These are phyloP conservation scores for Bos taurus DNA, from an alignment of 2,113 vertebrate genomes.

Conservation along the genomic window ARS-UCD2.0 NC_037337.1:9579001-9579500, in stretches of 20 bases:
- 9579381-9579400: neutral
- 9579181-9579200: neutral
- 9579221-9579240: neutral
- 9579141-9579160: neutral
- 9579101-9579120: neutral
- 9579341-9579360: neutral
- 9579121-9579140: neutral
- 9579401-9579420: neutral
- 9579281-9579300: neutral
- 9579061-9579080: neutral
- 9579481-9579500: neutral
- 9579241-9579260: neutral
- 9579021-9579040: too few species aligned
- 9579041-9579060: neutral
- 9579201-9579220: neutral
- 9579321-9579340: neutral
- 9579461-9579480: neutral
- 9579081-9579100: neutral
- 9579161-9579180: neutral
- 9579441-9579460: neutral
- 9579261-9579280: neutral
- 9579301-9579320: fast-evolving
- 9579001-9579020: neutral
- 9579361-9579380: fast-evolving
- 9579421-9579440: neutral